Evolutionary conservation across 2,888 invertebrate species (phyloP).

Genomic region (Odontothrips loti): DNA sequence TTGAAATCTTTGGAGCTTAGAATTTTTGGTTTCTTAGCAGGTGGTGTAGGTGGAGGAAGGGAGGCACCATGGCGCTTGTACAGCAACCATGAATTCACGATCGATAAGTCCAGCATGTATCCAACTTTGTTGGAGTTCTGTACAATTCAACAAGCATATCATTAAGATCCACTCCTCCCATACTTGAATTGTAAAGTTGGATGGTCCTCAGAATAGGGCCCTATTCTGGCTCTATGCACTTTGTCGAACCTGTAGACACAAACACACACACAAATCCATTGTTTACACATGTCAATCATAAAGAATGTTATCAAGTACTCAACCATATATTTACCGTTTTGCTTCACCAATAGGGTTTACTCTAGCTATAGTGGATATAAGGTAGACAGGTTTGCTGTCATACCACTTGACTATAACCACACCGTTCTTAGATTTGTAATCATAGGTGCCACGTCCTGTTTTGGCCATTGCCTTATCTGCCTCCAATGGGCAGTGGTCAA

Average conservation of each 20-base stretch:
- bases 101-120: not conserved
- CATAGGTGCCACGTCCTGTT: conserved; percentile 29
- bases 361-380: conserved; percentile 38
- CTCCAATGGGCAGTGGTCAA: conserved; percentile 33
- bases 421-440: conserved; percentile 32
- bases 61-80: not conserved
- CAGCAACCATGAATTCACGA: not conserved
- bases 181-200: not conserved
- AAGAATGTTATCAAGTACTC: not conserved
- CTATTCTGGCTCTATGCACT: not conserved
- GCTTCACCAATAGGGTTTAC: not conserved
- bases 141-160: not conserved
- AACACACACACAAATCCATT: not conserved
- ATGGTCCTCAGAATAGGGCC: not conserved
- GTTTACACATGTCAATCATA: not conserved
- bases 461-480: conserved; percentile 32
- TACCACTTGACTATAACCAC: conserved; percentile 37
- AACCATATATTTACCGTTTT: conserved; percentile 32
- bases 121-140: not conserved
- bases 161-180: not conserved
- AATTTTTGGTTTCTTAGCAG: not conserved
- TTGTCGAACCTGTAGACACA: not conserved
- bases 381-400: conserved; percentile 38
- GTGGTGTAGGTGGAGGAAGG: not conserved
- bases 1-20: not conserved